A percentile compares a stretch with the other conserved stretches of the same genome.
phyloP scores from a whole-genome alignment of 2,888 invertebrate species.

The Leptinotarsa juncta region DNA sequence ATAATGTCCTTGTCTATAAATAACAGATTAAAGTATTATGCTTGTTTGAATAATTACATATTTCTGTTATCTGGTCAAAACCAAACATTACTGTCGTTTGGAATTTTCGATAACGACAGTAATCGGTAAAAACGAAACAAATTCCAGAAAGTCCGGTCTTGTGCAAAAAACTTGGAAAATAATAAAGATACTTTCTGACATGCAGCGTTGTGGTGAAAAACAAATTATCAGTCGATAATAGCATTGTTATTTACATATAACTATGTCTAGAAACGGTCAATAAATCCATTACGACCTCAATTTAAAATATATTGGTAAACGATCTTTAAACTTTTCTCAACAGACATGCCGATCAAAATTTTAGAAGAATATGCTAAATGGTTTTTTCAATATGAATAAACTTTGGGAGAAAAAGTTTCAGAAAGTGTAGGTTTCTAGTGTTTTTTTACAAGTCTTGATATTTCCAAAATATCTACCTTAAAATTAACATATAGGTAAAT shows the following conservation, averaged over 20 bases:
- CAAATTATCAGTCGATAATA: slow-evolving; percentile 2
- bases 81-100: slow-evolving; percentile 6
- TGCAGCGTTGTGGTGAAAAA: background rate
- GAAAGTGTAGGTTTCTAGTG: too few species aligned
- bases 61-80: slow-evolving; percentile 16
- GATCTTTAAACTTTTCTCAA: too few species aligned
- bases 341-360: too few species aligned
- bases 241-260: slow-evolving; percentile 1
- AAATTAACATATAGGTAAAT: too few species aligned
- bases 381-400: too few species aligned
- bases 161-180: background rate
- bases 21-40: slow-evolving; percentile 22
- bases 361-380: too few species aligned
- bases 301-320: background rate
- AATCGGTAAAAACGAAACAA: background rate
- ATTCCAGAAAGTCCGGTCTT: background rate
- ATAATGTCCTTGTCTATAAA: slow-evolving; percentile 20
- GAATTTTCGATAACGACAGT: background rate
- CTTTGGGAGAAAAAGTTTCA: too few species aligned
- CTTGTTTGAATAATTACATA: slow-evolving; percentile 25
- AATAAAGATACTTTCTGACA: background rate
- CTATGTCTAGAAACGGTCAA: background rate
- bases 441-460: too few species aligned
- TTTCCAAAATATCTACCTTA: too few species aligned
- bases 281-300: slow-evolving; percentile 3